Conservation (phyloP, 2,113 vertebrate genomes). For the Circaetus cinerascens region DNA sequence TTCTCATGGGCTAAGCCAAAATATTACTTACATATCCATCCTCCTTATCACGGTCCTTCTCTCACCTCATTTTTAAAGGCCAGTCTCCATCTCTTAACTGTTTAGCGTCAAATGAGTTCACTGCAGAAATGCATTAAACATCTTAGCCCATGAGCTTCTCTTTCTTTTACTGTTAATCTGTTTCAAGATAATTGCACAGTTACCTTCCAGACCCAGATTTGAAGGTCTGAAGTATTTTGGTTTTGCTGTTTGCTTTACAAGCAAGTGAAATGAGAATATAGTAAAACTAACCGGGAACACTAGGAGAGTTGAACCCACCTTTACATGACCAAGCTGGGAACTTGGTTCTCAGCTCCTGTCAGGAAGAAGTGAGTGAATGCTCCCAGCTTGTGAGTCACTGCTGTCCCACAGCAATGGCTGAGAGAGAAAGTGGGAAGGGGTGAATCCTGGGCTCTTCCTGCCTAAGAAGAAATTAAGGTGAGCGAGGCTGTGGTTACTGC, state of each 20-base stretch:
- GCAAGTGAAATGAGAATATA: not conserved
- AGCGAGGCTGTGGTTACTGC: not conserved
- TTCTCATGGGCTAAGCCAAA: not conserved
- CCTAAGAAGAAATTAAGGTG: not conserved
- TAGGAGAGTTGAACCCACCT: not conserved
- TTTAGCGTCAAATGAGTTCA: not conserved
- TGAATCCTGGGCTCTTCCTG: not conserved
- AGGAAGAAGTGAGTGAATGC: not conserved
- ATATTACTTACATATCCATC: not conserved
- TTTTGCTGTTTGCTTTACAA: not conserved
- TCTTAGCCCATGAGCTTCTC: not conserved
- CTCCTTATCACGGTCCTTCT: not conserved
- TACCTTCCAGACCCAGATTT: not conserved
- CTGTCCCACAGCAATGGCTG: not conserved
- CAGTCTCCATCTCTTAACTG: not conserved
- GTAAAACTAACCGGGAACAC: fast-evolving
- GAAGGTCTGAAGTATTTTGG: not conserved
- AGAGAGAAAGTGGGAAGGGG: not conserved
- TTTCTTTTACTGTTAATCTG: not conserved
- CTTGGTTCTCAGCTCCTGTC: not conserved
- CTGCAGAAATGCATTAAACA: not conserved
- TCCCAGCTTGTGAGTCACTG: not conserved
- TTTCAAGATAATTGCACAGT: not conserved
- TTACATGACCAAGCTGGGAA: not conserved
- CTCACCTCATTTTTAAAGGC: not conserved